Evolutionary conservation across 2,113 vertebrate species (phyloP).

Genomic region (Carettochelys insculpta): DNA sequence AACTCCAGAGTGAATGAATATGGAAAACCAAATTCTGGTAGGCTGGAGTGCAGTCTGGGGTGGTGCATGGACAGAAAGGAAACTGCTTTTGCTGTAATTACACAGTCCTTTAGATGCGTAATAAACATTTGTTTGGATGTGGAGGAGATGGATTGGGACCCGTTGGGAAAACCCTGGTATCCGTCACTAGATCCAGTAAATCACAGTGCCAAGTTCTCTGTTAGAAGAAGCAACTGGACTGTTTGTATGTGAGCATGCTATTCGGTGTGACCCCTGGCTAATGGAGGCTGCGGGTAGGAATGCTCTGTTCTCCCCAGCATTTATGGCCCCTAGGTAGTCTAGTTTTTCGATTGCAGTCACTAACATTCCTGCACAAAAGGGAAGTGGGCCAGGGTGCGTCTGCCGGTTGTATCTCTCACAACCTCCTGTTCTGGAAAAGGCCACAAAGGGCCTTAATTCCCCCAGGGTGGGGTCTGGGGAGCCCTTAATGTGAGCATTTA

Average conservation of each 20-base stretch:
- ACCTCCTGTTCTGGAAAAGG: fast-evolving
- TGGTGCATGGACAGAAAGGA: neutral
- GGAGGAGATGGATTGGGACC: neutral
- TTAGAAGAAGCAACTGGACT: constrained; percentile 48
- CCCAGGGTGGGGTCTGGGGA: fast-evolving
- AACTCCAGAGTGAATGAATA: neutral
- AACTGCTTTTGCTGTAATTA: neutral
- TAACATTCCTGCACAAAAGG: constrained; percentile 65
- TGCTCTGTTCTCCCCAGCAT: constrained; percentile 49
- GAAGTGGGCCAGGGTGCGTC: constrained; percentile 37
- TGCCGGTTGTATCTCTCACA: neutral
- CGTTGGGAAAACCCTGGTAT: neutral
- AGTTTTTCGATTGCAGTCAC: constrained; percentile 71
- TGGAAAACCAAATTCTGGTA: neutral
- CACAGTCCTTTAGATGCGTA: neutral
- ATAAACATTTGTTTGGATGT: neutral
- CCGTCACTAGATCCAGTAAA: neutral
- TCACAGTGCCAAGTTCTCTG: constrained; percentile 54
- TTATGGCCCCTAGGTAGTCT: constrained; percentile 76
- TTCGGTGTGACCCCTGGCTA: constrained; percentile 54
- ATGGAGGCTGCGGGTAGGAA: neutral
- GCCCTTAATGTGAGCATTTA: neutral
- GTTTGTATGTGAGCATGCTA: constrained; percentile 39
- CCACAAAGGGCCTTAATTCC: fast-evolving
- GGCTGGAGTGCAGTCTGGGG: neutral